A percentile compares a stretch with the other conserved stretches of the same genome.
These are phyloP conservation scores for Drosophila conformis DNA, from an alignment of 2,888 invertebrate genomes.

Conservation along the genomic window DNA sequence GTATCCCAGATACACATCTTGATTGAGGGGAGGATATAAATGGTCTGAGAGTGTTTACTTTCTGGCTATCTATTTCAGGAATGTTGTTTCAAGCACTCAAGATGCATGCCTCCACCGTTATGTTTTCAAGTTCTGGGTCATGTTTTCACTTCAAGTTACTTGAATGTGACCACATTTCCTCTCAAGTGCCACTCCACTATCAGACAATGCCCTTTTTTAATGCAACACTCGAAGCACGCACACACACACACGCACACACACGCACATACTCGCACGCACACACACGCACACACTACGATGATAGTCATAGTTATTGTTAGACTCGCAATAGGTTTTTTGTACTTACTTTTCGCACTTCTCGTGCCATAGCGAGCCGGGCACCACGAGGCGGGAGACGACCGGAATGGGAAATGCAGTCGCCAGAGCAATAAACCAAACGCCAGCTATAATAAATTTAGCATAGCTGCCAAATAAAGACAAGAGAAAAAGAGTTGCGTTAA, in stretches of 20 bases:
- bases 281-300: not conserved
- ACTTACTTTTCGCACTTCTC: slow-evolving; percentile 89
- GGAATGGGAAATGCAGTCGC: slow-evolving; percentile 93
- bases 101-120: slow-evolving; percentile 8
- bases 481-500: slow-evolving; percentile 15
- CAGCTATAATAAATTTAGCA: slow-evolving; percentile 84
- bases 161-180: slow-evolving; percentile 37
- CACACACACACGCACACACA: not conserved
- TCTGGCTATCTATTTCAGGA: slow-evolving; percentile 36
- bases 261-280: not conserved
- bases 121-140: not conserved
- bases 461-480: slow-evolving; percentile 72
- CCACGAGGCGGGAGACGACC: slow-evolving; percentile 89
- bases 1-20: not conserved
- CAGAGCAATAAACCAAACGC: slow-evolving; percentile 87
- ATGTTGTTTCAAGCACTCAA: slow-evolving; percentile 4
- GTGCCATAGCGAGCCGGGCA: slow-evolving; percentile 88
- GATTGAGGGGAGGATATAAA: not conserved
- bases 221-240: slow-evolving; percentile 31
- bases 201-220: slow-evolving; percentile 46
- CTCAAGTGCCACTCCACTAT: slow-evolving; percentile 34
- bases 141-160: slow-evolving; percentile 22
- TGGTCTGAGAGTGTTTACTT: not conserved
- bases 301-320: slow-evolving; percentile 3
- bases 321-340: slow-evolving; percentile 30